These are phyloP conservation scores for Camponotus floridanus DNA, from an alignment of 1,140 invertebrate genomes.

Conservation along the genomic window DNA sequence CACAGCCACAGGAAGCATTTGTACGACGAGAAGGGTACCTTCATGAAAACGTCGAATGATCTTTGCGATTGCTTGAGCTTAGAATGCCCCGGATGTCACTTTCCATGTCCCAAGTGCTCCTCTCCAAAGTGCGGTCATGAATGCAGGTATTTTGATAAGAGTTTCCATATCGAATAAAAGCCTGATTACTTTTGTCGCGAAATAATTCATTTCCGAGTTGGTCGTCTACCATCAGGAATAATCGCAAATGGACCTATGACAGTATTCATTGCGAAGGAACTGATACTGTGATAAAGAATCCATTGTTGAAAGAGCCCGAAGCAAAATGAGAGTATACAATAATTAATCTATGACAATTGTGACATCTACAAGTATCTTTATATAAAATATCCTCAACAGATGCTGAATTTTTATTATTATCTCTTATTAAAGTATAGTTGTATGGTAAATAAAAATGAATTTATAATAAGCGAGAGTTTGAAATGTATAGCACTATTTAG, in stretches of 20 bases:
- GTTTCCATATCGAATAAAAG: not conserved
- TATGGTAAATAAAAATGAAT: not conserved
- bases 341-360: not conserved
- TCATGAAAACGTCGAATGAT: conserved; percentile 87
- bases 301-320: conserved; percentile 68
- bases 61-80: conserved; percentile 92
- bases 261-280: conserved; percentile 83
- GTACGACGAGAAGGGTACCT: conserved; percentile 84
- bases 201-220: not conserved
- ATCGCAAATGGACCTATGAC: conserved; percentile 83
- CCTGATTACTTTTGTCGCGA: not conserved
- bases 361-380: not conserved
- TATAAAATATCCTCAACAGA: not conserved
- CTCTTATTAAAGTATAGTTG: not conserved
- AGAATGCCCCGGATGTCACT: conserved; percentile 92
- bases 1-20: conserved; percentile 78
- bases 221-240: conserved; percentile 70
- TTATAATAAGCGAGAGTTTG: not conserved
- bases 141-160: conserved; percentile 84
- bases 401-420: not conserved
- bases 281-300: conserved; percentile 77
- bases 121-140: conserved; percentile 89
- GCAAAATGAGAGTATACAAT: conserved; percentile 11
- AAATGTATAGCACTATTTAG: not conserved
- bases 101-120: conserved; percentile 91